Base-by-base conservation (phyloP, 1,140 invertebrate species). In the Paralvinella palmiformis region DNA sequence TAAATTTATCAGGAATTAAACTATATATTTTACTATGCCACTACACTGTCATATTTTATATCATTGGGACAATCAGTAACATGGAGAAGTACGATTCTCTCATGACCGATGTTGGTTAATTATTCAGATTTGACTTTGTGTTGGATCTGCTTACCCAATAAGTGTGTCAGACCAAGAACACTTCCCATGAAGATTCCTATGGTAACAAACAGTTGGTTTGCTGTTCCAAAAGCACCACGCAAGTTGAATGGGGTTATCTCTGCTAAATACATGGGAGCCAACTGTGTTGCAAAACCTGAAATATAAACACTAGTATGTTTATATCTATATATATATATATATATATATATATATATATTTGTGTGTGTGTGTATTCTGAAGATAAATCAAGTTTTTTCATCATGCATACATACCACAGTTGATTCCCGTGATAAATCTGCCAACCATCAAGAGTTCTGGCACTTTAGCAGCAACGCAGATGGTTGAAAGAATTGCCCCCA, bases 141-240 rank as follows among this genome's bases (percentile, higher is more conserved):
- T 44, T 44, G 37, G 37, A 44, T 44, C 5, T 6, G 15, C 32
- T 44, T 89, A 20, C 91, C 91, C 24, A 94, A 73, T 0, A 92
- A 69, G 2, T 82, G 80, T 1, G 84, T 81, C 48, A 92, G 73
- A 2, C 91, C 89, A 22, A 72, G 66, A 6, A 74, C 15, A 68
- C 60, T 64, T 66, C 71, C 33, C 69, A 92, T 77, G 2, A 94
- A 79, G 63, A 94, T 94, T 0, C 90, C 89, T 50, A 94, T 90
- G 0, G 91, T 93, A 62, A 94, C 88, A n/a, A 92, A 86, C 6
- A 95, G 75, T 72, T 95, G 92, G 74, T 93, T 92, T 0, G 91
- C 88, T 1, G 90, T 91, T 1, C 92, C 92, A 24, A 92, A 78
- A 24, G 90, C 89, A 56, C 91, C 91, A 62, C 91, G 78, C 0